Base-by-base conservation (phyloP, 92 coral and sea anemone species). In the Micromussa lordhowensis region DNA sequence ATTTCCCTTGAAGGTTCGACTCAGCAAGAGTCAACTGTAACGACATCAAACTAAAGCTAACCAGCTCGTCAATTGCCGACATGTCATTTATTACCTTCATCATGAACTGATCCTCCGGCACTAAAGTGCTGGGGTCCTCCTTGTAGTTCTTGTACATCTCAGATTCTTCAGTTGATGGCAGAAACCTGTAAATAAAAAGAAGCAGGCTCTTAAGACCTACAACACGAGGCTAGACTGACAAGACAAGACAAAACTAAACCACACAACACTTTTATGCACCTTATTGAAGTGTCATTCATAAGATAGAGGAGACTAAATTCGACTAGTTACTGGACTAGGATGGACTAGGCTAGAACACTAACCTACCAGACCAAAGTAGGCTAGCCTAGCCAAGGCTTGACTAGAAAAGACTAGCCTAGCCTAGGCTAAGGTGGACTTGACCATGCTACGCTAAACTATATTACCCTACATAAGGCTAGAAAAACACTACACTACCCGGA, bases 131-230 rank as follows among this genome's bases (percentile, higher is more conserved):
- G 5, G 90, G 87, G 70, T 94, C 96, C 51, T 95, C 96, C 77
- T 97, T 95, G 93, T 96, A 96, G 81, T 97, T 95, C 80, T 91
- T 97, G 88, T 97, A 97, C 99, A 97, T 97, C 81, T 97, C 99
- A 5, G 90, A 84, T 44, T 97, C 99, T 70, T 97, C 99, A 40
- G 98, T 91, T 31, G 97, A 94, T 48, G 99, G 99, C 8, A 96
- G 97, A 82, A 97, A 97, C 78, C 99, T 96, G 74, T 12, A 26
- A 53, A 77, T 74, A 26, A 49, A 21, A 73, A 32, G 5, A n/a
- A 73, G 4, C 12, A 66, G 71, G 18, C 32, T 66, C 16, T 2
- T 26, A 12, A 66, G 18, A 72, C 21, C 26, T 16, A 26, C 3
- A 64, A 19, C 2, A 26, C 31, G 8, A 11, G 3, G 32, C 32